Evolutionary conservation across 2,888 invertebrate species (phyloP), one percentile per base, ranked within the genome.

Genomic region (Lasius platythorax): DNA sequence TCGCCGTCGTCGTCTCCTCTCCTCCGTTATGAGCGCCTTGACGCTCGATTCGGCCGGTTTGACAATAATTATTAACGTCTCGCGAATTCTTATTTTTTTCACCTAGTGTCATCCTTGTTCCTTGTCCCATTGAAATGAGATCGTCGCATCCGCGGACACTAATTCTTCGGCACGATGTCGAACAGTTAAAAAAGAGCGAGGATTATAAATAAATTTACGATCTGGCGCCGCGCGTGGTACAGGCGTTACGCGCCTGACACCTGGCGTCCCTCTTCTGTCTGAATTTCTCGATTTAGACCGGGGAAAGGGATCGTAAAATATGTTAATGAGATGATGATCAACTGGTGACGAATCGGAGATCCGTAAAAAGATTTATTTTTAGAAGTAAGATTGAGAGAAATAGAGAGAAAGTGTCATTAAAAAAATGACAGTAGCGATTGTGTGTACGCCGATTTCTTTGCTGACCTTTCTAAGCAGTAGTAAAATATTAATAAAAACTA

Each of bases 41-140:
- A 84, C 86, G 68, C 87, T 87, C 85, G 53, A 85, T 79, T 63
- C 76, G 83, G 61, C 72, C 82, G 79, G 85, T 73, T 85, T 84
- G 88, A 91, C 88, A 90, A 90, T 88, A 91, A 92, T 92, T 92
- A 91, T 92, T 91, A 89, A 84, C 85, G 90, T 84, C 50, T 53
- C 50, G 50, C 87, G 79, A 87, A 84, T 87, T 90, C 50, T 53
- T n/a, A 2, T 8, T n/a, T n/a, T 92, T 91, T 92, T 91, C 90
- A 73, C 89, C 87, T 87, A 89, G 78, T 87, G 46, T 73, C 88
- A 91, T 89, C 90, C 91, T 89, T 89, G 86, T 50, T 33, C 3
- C 30, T 33, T 82, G 85, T 78, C 70, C 61, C 84, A 11, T 28
- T 11, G n/a, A 61, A 72, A 78, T 81, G 46, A 72, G 63, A 33